phyloP scores from a whole-genome alignment of 2,888 invertebrate genomes.

The Orthosia gothica region DNA sequence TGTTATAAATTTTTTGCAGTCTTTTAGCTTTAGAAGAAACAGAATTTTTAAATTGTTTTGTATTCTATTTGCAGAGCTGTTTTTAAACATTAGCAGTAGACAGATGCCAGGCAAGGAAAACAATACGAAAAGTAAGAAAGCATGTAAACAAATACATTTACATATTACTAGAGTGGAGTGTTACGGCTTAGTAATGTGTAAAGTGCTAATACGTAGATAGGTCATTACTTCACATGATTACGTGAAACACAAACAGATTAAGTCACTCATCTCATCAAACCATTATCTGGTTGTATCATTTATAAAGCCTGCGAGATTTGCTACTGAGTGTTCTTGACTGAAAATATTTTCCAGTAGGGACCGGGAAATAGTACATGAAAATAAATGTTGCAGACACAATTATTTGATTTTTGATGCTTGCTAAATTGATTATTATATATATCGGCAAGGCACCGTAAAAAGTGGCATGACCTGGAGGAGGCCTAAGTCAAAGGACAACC shows the following conservation, averaged over 20 bases:
- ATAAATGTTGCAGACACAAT: background rate
- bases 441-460: no score
- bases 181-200: background rate
- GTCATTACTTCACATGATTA: background rate
- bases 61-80: background rate
- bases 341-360: background rate
- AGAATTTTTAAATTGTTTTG: no score
- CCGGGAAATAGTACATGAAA: background rate
- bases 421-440: no score
- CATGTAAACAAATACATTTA: background rate
- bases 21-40: background rate
- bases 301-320: no score
- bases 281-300: no score
- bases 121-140: background rate
- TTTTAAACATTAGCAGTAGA: conserved; percentile 22
- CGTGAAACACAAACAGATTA: background rate
- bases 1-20: background rate
- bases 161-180: background rate
- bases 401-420: background rate
- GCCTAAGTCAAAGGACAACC: no score
- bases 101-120: background rate
- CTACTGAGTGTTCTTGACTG: background rate
- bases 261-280: no score
- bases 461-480: no score
- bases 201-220: no score